Conservation (phyloP, 2,888 invertebrate species). For the Anagyrus pseudococci region DNA sequence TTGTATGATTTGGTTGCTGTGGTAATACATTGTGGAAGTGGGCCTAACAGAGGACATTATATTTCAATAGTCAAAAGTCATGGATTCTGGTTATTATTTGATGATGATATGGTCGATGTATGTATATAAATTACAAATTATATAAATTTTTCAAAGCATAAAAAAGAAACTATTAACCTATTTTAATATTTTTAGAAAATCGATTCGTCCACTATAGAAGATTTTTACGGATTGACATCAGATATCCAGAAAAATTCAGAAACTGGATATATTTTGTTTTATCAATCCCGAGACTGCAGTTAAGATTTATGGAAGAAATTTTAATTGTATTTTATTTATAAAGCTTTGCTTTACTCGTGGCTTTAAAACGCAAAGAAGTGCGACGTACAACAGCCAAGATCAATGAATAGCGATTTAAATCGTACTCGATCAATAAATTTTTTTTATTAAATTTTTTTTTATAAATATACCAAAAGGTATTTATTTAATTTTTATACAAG, state of each 20-base stretch:
- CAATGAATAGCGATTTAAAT: conserved; percentile 31
- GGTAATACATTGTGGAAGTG: conserved; percentile 99
- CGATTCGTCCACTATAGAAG: conserved; percentile 98
- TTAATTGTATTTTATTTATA: conserved; percentile 35
- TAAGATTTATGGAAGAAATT: conserved; percentile 45
- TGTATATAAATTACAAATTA: conserved; percentile 60
- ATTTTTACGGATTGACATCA: conserved; percentile 98
- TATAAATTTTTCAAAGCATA: too few relatives aligned
- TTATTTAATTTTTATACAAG: conserved; percentile 37
- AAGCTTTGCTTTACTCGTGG: conserved; percentile 33
- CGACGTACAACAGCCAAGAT: conserved; percentile 31
- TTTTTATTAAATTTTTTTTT: conserved; percentile 33
- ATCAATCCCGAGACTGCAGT: conserved; percentile 88
- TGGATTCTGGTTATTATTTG: conserved; percentile 98
- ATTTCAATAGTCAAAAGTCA: conserved; percentile 99
- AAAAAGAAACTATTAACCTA: too few relatives aligned
- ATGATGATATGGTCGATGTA: conserved; percentile 99
- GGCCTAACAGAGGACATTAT: conserved; percentile 99
- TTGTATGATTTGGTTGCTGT: conserved; percentile 98
- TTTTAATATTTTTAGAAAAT: conserved; percentile 88
- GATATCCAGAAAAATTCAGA: conserved; percentile 99
- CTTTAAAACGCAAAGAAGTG: conserved; percentile 30
- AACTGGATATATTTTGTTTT: conserved; percentile 99
- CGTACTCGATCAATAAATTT: conserved; percentile 17
- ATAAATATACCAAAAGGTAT: conserved; percentile 34